Percentiles rank a stretch among this genome's conserved stretches.
Evolutionary conservation across 2,113 vertebrate genomes (phyloP).

Genomic region (Mystacornis crossleyi): DNA sequence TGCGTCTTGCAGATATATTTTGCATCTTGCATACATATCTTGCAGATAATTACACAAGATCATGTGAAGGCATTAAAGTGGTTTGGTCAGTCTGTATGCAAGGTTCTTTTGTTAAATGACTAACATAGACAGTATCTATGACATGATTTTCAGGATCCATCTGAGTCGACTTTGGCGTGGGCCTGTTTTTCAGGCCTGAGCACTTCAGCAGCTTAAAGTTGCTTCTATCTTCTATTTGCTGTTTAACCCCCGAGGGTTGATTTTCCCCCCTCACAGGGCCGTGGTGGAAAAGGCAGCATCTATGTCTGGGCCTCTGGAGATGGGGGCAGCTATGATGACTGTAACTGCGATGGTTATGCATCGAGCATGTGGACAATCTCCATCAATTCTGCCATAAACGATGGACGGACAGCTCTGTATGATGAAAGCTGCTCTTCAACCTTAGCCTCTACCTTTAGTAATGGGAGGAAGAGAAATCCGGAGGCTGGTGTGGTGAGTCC

Average conservation of each 20-base stretch:
- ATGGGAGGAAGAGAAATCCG: slow-evolving; percentile 95
- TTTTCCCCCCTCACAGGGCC: slow-evolving; percentile 77
- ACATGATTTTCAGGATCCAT: background rate
- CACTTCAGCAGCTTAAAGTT: background rate
- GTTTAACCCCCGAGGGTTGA: background rate
- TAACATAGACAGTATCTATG: background rate
- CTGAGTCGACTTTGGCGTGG: background rate
- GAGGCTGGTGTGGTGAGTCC: slow-evolving; percentile 94
- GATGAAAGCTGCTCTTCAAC: slow-evolving; percentile 99
- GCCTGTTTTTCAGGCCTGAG: background rate
- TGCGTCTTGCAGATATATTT: too few relatives aligned
- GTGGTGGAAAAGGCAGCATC: slow-evolving; percentile 96
- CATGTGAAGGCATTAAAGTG: fast-evolving
- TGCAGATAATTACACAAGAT: background rate
- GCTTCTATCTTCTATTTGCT: background rate
- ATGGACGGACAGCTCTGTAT: slow-evolving; percentile 93
- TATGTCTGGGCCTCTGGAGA: slow-evolving; percentile 99
- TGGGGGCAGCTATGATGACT: slow-evolving; percentile 97
- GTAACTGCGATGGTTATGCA: slow-evolving; percentile 97
- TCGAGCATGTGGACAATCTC: slow-evolving; percentile 99
- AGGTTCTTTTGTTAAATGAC: background rate
- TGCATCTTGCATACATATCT: too few relatives aligned
- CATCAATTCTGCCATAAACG: slow-evolving; percentile 98
- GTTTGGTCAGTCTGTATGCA: background rate
- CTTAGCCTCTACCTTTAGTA: slow-evolving; percentile 96